Evolutionary conservation across 2,113 vertebrate species (phyloP), one percentile per base, ranked within the genome.

Genomic region (Corynorhinus townsendii): DNA sequence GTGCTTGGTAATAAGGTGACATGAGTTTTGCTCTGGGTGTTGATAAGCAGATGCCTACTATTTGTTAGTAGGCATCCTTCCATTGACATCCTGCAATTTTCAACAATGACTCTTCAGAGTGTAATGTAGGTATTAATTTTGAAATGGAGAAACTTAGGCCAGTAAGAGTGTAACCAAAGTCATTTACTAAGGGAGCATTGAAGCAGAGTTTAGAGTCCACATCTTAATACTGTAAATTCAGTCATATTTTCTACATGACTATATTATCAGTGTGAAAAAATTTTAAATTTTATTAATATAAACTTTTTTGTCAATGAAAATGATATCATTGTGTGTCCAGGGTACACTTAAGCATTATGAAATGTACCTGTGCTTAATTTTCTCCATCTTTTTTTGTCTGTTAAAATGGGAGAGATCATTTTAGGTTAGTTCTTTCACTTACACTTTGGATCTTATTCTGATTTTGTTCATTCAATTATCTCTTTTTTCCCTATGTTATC

Each of bases 21-120:
- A 82, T 90, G 85, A 79, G 24, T 95, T 96, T 93, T 89, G 30
- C 79, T 94, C 26, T 93, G 72, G 35, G 38, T 93, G 26, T 73
- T 83, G 35, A 30, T 91, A 89, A 75, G 69, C 85, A 91, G 45
- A 35, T 94, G 38, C 12, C n/a, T 82, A 3, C 35, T 62, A 2
- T 92, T 93, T 89, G 47, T 22, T 72, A 56, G 66, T n/a, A n/a
- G n/a, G n/a, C n/a, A n/a, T n/a, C n/a, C n/a, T n/a, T 69, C 49
- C 28, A 84, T 73, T 87, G 76, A n/a, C 28, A 43, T 92, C 54
- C 54, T 71, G 3, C 56, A 88, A 56, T 93, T 81, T 59, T 79
- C 35, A 73, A n/a, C 2, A 22, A 4, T 8, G 28, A 49, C 9
- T 89, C 49, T 89, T 95, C 7, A 33, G 59, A 72, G 64, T 80